Evolutionary conservation across 2,888 invertebrate species (phyloP).

Genomic region (Pachycephus smyrnensis): DNA sequence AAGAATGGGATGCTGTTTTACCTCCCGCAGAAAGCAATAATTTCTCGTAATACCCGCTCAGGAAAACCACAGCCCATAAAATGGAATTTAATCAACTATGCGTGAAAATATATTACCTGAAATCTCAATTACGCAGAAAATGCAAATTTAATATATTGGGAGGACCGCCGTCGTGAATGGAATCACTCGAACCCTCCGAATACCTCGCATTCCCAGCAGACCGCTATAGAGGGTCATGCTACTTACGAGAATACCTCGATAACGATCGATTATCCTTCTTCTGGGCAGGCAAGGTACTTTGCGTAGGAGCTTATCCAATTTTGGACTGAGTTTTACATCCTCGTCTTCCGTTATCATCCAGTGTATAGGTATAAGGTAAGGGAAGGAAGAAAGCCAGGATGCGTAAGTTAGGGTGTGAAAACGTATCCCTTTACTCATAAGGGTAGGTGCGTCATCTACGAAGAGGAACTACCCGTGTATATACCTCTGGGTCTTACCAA

Average conservation of each 20-base stretch:
- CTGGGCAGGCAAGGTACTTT: background rate
- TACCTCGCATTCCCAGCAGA: slow-evolving; percentile 30
- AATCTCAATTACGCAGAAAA: slow-evolving; percentile 49
- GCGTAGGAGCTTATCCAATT: background rate
- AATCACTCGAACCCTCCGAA: slow-evolving; percentile 22
- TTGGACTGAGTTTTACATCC: background rate
- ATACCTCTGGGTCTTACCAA: background rate
- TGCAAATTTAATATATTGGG: slow-evolving; percentile 47
- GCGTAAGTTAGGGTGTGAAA: background rate
- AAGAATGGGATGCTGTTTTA: background rate
- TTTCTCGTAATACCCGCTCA: background rate
- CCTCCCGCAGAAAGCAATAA: background rate
- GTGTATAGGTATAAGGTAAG: background rate
- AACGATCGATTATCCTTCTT: slow-evolving; percentile 12
- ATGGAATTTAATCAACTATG: slow-evolving; percentile 49
- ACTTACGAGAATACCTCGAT: slow-evolving; percentile 19
- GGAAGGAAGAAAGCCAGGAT: background rate
- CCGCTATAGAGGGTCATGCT: slow-evolving; percentile 8
- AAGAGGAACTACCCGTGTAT: slow-evolving; percentile 23
- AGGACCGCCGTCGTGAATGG: slow-evolving; percentile 26
- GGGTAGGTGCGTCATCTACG: background rate
- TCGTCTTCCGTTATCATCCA: background rate
- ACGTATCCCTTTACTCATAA: background rate
- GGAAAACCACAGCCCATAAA: slow-evolving; percentile 14
- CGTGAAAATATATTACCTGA: slow-evolving; percentile 43